These are phyloP conservation scores for Fulica atra DNA, from an alignment of 2,113 vertebrate species.

Conservation along the genomic window DNA sequence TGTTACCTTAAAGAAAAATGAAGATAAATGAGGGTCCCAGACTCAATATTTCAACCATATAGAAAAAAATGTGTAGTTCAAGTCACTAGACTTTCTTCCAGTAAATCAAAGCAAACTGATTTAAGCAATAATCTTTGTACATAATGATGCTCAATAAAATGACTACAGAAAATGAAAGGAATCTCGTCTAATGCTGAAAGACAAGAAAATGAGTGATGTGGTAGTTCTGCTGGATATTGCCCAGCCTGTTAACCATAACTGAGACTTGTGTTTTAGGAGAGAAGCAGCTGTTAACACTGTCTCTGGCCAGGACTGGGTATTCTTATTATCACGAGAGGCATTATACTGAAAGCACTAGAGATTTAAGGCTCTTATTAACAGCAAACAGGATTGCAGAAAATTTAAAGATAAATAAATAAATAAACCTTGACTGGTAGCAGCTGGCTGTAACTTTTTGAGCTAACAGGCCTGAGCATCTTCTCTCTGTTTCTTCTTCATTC, in stretches of 20 bases:
- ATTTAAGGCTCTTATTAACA: neutral
- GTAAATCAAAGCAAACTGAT: neutral
- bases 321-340: neutral
- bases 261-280: neutral
- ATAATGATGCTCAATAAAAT: neutral
- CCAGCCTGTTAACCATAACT: neutral
- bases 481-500: neutral
- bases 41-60: neutral
- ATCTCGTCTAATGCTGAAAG: neutral
- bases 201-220: neutral
- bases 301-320: neutral
- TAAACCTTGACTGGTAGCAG: neutral
- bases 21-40: neutral
- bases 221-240: neutral
- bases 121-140: neutral
- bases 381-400: neutral
- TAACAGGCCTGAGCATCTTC: neutral
- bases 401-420: neutral
- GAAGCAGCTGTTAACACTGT: rapidly evolving
- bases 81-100: neutral
- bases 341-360: neutral
- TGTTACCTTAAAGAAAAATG: neutral
- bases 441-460: neutral
- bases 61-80: neutral
- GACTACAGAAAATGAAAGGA: neutral